Evolutionary conservation across 2,888 invertebrate genomes (phyloP), one percentile per base, ranked within the genome.

Genomic region (Rhogogaster chlorosoma): DNA sequence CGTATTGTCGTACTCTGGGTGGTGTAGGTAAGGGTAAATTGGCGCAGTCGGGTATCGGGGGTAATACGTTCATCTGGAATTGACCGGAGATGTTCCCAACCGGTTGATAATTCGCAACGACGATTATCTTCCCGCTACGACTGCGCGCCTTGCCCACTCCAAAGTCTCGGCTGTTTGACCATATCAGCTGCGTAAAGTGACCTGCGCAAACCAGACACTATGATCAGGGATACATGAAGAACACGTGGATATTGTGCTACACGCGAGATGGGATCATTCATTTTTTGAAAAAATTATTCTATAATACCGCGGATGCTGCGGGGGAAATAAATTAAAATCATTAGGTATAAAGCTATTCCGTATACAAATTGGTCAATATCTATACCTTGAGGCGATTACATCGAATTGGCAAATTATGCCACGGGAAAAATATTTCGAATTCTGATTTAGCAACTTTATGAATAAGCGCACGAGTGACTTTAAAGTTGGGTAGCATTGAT

Each of bases 161-260:
- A 91, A 98, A 96, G 92, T 96, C 95, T 71, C 95, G 95, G 2
- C 97, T 97, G 75, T 95, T 95, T 57, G 96, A 95, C 98, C 98
- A 98, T 36, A 98, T 97, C 93, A 98, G 95, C 94, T 98, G 98
- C 0, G 97, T 97, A 93, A 98, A 98, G 93, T 98, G 97, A 85
- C 98, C 98, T 97, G 93, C 29, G 93, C 92, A 88, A 85, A 88
- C 77, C 86, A 82, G 75, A 88, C 85, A 86, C 73, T 84, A 42
- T 85, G 86, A 87, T 88, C 86, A 87, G 87, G 86, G 84, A 85
- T 87, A 85, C 83, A 88, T 87, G 85, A 89, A 36, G 4, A 61
- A 36, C 61, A 80, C 80, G 80, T 80, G 61, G 6, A 61, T 61
- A 26, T 15, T 18, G 32, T 67, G 5, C 29, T 10, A 18, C 4